Conservation (phyloP, 2,113 vertebrate species). For the Spizaetus ornatus region DNA sequence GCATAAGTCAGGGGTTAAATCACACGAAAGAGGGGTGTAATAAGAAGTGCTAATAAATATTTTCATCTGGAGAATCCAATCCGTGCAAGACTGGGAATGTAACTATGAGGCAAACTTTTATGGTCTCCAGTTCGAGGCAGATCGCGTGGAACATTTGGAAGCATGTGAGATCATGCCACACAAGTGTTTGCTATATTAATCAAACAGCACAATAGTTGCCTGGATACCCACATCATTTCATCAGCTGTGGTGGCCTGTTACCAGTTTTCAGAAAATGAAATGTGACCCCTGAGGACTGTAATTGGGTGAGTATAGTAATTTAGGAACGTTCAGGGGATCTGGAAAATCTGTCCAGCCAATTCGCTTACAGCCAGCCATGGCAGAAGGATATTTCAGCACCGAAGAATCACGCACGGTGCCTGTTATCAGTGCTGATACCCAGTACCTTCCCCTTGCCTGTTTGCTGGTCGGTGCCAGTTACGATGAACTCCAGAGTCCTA, state of each 20-base stretch:
- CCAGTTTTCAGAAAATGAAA: slow-evolving; percentile 71
- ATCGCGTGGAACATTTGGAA: slow-evolving; percentile 25
- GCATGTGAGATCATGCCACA: neutral
- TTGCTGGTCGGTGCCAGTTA: slow-evolving; percentile 8
- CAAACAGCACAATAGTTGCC: slow-evolving; percentile 55
- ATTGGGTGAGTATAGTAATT: slow-evolving; percentile 64
- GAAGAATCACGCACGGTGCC: neutral
- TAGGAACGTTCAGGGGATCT: slow-evolving; percentile 59
- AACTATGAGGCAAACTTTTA: neutral
- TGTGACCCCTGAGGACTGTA: slow-evolving; percentile 62
- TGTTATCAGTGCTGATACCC: slow-evolving; percentile 27
- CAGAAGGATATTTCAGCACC: neutral
- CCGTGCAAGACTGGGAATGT: neutral
- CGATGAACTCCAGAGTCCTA: slow-evolving; percentile 48
- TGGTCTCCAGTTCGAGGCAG: neutral
- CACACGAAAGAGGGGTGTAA: neutral
- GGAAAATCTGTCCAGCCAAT: slow-evolving; percentile 56
- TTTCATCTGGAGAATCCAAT: slow-evolving; percentile 12
- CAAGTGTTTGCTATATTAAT: slow-evolving; percentile 38
- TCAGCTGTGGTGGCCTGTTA: slow-evolving; percentile 66
- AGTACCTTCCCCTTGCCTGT: slow-evolving; percentile 6
- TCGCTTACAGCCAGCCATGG: neutral
- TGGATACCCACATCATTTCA: slow-evolving; percentile 63
- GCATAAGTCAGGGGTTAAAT: neutral
- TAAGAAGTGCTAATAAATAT: neutral